Evolutionary conservation across 2,797 vertebrate genomes (phyloP), one percentile per base, ranked within the genome.

Genomic region (Clarias pachynema): DNA sequence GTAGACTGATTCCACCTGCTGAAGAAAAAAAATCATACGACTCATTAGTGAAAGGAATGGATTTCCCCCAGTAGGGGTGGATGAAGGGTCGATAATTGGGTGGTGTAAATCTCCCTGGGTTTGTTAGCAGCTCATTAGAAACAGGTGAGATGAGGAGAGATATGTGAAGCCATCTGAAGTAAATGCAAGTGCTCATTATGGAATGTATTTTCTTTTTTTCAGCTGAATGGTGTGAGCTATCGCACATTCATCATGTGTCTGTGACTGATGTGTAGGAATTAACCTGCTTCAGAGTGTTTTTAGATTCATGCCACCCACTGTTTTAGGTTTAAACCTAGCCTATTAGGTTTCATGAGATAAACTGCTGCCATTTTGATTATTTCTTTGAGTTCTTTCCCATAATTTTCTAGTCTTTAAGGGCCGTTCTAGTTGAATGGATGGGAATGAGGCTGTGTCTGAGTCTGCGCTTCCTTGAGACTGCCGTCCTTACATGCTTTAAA

Each of bases 61-160:
- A 65, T 79, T 65, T 65, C 16, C 37, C 15, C 57, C 62, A 29
- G 37, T 80, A 24, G 62, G 18, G 16, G n/a, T 29, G 62, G n/a
- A 53, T 31, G n/a, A 66, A 80, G 10, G n/a, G 9, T 53, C 2
- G 16, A 66, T 80, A 66, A 80, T 79, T 79, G 78, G 78, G 60
- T 63, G 78, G 60, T 66, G 62, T 29, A 65, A 65, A 18, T 80
- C 24, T 66, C 75, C 90, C 82, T 88, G 88, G 83, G 83, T 90
- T 87, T 90, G 82, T 89, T 91, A 91, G 65, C 53, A 60, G 81
- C 66, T 74, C 74, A 57, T 62, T 44, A 81, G 81, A 40, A 57
- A 70, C 44, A 85, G 73, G 60, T 80, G 60, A 80, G 62, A 65
- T 66, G n/a, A 29, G 37, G 8, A 62, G 18, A 49, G n/a, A 49